phyloP scores from a whole-genome alignment of 2,113 vertebrate species.

The Plotosus lineatus region DNA sequence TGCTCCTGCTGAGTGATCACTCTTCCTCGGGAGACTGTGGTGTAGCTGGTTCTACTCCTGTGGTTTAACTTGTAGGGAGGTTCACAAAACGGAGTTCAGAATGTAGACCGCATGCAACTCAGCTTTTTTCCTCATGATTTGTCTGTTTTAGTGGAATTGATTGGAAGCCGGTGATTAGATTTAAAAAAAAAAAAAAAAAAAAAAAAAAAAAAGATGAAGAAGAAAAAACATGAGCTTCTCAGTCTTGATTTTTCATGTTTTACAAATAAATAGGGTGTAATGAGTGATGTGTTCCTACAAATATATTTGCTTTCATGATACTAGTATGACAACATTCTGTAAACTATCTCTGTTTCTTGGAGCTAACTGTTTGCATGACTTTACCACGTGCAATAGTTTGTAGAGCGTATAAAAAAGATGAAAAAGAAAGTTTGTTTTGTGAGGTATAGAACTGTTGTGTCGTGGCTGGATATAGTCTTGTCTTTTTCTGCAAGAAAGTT shows the following conservation, averaged over 20 bases:
- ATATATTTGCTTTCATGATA: background rate
- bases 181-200: background rate
- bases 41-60: slow-evolving; percentile 1
- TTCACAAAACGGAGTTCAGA: slow-evolving; percentile 8
- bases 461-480: background rate
- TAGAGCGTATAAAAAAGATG: background rate
- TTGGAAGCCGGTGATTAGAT: slow-evolving; percentile 9
- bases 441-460: background rate
- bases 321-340: background rate
- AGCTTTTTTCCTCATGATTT: background rate
- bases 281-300: background rate
- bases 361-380: background rate
- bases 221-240: background rate
- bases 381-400: background rate
- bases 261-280: background rate
- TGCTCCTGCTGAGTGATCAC: slow-evolving; percentile 33
- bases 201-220: too few relatives aligned
- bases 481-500: background rate
- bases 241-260: background rate
- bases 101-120: background rate
- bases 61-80: slow-evolving; percentile 14
- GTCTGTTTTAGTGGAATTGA: slow-evolving; percentile 20
- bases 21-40: slow-evolving; percentile 29
- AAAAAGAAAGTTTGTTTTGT: background rate
- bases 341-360: background rate